These are phyloP conservation scores for Drosophila monieri DNA, from an alignment of 2,888 invertebrate genomes.

Conservation along the genomic window DNA sequence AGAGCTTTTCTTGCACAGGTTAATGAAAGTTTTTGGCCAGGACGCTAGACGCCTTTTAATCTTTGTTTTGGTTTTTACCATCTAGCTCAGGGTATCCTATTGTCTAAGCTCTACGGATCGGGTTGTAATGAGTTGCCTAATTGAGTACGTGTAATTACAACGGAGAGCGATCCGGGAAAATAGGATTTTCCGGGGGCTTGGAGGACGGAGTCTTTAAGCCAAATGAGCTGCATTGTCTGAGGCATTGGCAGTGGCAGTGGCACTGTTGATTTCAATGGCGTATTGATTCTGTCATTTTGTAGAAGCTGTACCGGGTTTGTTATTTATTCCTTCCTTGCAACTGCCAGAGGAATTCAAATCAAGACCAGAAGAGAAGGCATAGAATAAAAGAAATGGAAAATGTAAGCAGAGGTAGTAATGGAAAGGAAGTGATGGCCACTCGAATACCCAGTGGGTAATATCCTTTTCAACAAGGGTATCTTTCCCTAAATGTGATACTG, in stretches of 20 bases:
- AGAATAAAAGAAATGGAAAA: slow-evolving; percentile 3
- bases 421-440: slow-evolving; percentile 5
- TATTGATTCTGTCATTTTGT: slow-evolving; percentile 24
- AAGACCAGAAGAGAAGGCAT: slow-evolving; percentile 2
- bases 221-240: slow-evolving; percentile 67
- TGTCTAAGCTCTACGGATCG: slow-evolving; percentile 10
- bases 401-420: neutral
- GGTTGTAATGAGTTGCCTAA: slow-evolving; percentile 61
- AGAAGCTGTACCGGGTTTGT: slow-evolving; percentile 6
- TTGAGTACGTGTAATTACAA: slow-evolving; percentile 60
- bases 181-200: neutral
- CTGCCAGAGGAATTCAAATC: slow-evolving; percentile 26
- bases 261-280: slow-evolving; percentile 41
- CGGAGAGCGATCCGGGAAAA: neutral
- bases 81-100: slow-evolving; percentile 15
- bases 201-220: slow-evolving; percentile 25
- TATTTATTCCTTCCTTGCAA: slow-evolving; percentile 8
- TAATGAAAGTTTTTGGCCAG: slow-evolving; percentile 41
- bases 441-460: slow-evolving; percentile 4
- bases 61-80: slow-evolving; percentile 9
- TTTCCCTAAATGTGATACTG: neutral
- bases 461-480: neutral
- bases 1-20: slow-evolving; percentile 45
- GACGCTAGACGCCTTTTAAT: slow-evolving; percentile 27
- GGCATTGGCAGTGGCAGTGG: slow-evolving; percentile 36